Conservation (phyloP, 2,888 invertebrate genomes). For the Perizoma flavofasciatum region DNA sequence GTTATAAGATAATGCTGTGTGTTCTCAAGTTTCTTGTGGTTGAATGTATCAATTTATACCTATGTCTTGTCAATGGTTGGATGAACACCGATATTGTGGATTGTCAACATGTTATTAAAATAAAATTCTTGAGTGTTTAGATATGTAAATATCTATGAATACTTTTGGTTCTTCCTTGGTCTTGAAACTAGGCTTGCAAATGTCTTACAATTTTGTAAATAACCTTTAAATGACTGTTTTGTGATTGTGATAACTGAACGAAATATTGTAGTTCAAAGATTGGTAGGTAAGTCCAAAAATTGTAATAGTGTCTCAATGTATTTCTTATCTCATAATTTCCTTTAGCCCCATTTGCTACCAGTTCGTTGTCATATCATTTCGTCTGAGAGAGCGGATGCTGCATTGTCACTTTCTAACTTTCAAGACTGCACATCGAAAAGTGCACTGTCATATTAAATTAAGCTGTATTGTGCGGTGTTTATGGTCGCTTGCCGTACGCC, state of each 20-base stretch:
- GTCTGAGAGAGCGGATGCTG: slow-evolving; percentile 23
- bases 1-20: too few relatives aligned
- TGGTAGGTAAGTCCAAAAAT: too few relatives aligned
- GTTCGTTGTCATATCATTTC: too few relatives aligned
- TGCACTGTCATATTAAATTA: slow-evolving; percentile 38
- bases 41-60: slow-evolving; percentile 25
- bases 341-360: too few relatives aligned
- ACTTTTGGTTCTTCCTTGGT: neutral
- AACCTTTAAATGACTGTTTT: too few relatives aligned
- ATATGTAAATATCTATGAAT: too few relatives aligned
- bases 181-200: too few relatives aligned
- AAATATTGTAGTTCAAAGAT: too few relatives aligned
- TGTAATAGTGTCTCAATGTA: too few relatives aligned
- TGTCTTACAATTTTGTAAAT: too few relatives aligned
- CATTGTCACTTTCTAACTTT: slow-evolving; percentile 46
- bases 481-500: slow-evolving; percentile 41
- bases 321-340: too few relatives aligned
- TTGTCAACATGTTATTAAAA: neutral
- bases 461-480: slow-evolving; percentile 32
- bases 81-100: neutral
- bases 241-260: too few relatives aligned
- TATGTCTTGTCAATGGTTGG: slow-evolving; percentile 15
- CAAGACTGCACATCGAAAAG: slow-evolving; percentile 32
- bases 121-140: neutral
- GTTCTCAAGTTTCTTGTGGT: slow-evolving; percentile 40